These are phyloP conservation scores for Lasioglossum villosulum DNA, from an alignment of 2,888 invertebrate species.

Conservation along the genomic window DNA sequence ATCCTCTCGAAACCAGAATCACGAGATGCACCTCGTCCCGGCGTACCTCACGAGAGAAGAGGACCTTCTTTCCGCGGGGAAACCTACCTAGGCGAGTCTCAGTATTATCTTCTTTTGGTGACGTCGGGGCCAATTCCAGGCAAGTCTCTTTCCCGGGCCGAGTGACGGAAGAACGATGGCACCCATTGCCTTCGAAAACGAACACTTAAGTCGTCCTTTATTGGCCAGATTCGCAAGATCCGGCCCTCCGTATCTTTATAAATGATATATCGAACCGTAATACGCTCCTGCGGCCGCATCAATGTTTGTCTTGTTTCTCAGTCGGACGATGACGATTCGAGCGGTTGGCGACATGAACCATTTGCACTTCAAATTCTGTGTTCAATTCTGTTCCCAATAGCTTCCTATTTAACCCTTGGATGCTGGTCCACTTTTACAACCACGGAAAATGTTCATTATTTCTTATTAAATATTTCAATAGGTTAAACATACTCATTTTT, in stretches of 20 bases:
- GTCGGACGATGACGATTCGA: neutral
- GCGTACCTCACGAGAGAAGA: conserved; percentile 50
- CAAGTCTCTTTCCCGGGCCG: conserved; percentile 55
- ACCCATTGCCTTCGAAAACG: conserved; percentile 29
- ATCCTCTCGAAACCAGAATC: conserved; percentile 65
- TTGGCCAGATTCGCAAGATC: conserved; percentile 25
- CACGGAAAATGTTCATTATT: neutral
- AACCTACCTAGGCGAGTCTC: conserved; percentile 51
- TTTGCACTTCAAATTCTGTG: neutral
- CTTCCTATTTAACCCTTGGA: neutral
- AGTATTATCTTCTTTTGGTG: conserved; percentile 74
- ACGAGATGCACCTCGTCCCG: conserved; percentile 54
- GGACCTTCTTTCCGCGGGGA: conserved; percentile 45
- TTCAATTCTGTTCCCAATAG: neutral
- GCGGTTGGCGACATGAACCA: neutral
- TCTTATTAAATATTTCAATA: neutral
- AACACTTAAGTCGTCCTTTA: conserved; percentile 45
- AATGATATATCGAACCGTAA: conserved; percentile 6
- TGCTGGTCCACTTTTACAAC: neutral
- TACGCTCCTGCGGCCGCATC: neutral
- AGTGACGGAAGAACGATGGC: conserved; percentile 37
- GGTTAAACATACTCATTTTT: neutral
- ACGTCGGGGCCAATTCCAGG: conserved; percentile 76
- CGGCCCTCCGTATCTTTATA: neutral
- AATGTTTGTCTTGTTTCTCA: neutral